These are phyloP conservation scores for Allobates femoralis DNA, from an alignment of 2,797 vertebrate species.

Conservation along the genomic window DNA sequence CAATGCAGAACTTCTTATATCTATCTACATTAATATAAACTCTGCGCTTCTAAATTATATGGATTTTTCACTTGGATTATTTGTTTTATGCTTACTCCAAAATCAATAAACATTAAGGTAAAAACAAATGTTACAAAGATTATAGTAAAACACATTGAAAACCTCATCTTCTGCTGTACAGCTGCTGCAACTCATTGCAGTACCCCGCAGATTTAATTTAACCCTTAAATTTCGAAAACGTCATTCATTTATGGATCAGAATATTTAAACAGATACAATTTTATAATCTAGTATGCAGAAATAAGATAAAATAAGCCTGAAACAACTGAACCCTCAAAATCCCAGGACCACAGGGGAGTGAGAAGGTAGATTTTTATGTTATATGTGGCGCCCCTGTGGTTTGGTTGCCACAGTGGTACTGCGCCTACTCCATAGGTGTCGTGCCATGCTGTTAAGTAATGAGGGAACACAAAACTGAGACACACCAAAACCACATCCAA, in stretches of 20 bases:
- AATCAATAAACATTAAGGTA: conserved; percentile 11
- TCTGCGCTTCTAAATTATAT: background rate
- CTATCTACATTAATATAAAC: background rate
- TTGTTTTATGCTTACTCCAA: background rate
- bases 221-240: background rate
- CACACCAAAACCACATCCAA: too few species aligned
- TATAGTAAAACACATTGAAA: background rate
- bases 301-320: too few species aligned
- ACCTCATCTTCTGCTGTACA: background rate
- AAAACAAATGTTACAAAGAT: background rate
- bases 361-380: too few species aligned
- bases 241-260: background rate
- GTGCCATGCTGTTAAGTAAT: too few species aligned
- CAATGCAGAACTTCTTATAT: background rate
- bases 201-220: background rate
- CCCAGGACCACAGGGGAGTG: too few species aligned
- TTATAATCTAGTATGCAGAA: too few species aligned
- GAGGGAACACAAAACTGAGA: too few species aligned
- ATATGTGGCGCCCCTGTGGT: too few species aligned
- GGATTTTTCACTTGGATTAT: conserved; percentile 2
- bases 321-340: too few species aligned
- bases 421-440: too few species aligned
- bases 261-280: background rate
- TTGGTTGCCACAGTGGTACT: too few species aligned
- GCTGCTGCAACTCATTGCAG: background rate